Evolutionary conservation across 2,113 vertebrate genomes (phyloP).

Genomic region (Rhipidura dahli): DNA sequence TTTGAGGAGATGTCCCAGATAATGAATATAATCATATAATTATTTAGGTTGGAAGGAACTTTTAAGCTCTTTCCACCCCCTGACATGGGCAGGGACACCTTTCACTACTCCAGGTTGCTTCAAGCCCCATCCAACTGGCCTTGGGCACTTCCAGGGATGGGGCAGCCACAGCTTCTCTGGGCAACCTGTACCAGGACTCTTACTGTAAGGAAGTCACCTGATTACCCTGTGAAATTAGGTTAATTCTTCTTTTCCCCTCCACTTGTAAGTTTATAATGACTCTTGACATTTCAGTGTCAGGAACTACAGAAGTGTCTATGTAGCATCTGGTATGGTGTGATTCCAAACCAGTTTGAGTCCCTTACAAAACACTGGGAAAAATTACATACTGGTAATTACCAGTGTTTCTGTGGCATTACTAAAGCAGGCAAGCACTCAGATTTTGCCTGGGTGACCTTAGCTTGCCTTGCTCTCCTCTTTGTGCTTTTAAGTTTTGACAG

Average conservation of each 20-base stretch:
- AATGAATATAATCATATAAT: not conserved
- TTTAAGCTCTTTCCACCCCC: not conserved
- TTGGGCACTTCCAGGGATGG: not conserved
- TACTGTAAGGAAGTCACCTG: not conserved
- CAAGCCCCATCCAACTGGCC: rapidly evolving
- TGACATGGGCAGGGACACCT: not conserved
- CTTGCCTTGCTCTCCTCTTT: not conserved
- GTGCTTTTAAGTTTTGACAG: not conserved
- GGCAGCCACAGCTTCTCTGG: not conserved
- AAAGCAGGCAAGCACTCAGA: not conserved
- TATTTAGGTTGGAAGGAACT: not conserved
- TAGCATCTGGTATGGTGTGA: not conserved
- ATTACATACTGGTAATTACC: not conserved
- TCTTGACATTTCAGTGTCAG: not conserved
- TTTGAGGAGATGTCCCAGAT: not conserved
- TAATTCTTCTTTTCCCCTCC: not conserved
- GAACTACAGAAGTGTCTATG: not conserved
- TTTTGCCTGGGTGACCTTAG: not conserved
- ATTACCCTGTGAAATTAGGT: not conserved
- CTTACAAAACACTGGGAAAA: not conserved
- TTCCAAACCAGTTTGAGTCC: not conserved
- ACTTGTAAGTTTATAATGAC: not conserved
- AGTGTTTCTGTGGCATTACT: not conserved
- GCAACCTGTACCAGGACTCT: rapidly evolving
- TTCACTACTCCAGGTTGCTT: rapidly evolving